A percentile compares a stretch with the other conserved stretches of the same genome.
phyloP scores from a whole-genome alignment of 2,113 vertebrate genomes.

The Triplophysa siluroides region DNA sequence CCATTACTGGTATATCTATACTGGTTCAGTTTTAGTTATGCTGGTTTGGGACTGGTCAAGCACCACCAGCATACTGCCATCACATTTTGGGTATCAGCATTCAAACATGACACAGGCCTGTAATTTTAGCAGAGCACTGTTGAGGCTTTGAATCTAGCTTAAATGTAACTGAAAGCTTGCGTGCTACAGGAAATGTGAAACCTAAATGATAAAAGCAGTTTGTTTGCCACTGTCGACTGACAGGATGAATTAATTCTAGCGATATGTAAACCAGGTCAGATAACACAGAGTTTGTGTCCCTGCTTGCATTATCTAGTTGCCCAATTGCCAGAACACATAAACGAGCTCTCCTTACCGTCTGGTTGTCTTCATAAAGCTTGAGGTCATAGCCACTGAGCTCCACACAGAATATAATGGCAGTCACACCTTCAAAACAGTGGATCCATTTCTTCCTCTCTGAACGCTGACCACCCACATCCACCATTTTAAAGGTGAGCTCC shows the following conservation, averaged over 20 bases:
- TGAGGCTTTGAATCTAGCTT: constrained; percentile 1
- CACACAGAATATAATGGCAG: constrained; percentile 99
- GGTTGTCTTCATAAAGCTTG: constrained; percentile 99
- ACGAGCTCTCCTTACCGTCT: constrained; percentile 82
- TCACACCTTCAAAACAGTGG: constrained; percentile 99
- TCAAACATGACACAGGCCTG: not conserved
- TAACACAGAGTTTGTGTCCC: constrained; percentile 9
- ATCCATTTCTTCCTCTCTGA: constrained; percentile 99
- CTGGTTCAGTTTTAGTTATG: no score
- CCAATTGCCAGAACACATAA: constrained; percentile 3
- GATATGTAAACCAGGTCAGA: constrained; percentile 1
- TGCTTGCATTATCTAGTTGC: constrained; percentile 29
- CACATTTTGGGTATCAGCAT: not conserved
- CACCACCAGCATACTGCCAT: no score
- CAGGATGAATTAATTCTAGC: constrained; percentile 27
- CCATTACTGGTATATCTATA: no score
- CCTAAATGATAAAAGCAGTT: constrained; percentile 34
- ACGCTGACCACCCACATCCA: constrained; percentile 96
- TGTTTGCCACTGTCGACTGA: not conserved
- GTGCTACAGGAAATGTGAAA: constrained; percentile 41
- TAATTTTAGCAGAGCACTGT: not conserved
- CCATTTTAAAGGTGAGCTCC: constrained; percentile 99
- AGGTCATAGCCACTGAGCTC: constrained; percentile 98
- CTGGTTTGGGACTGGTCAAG: no score
- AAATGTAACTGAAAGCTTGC: not conserved